Evolutionary conservation across 2,888 invertebrate species (phyloP), one percentile per base, ranked within the genome.

Genomic region (Agrochola macilenta): DNA sequence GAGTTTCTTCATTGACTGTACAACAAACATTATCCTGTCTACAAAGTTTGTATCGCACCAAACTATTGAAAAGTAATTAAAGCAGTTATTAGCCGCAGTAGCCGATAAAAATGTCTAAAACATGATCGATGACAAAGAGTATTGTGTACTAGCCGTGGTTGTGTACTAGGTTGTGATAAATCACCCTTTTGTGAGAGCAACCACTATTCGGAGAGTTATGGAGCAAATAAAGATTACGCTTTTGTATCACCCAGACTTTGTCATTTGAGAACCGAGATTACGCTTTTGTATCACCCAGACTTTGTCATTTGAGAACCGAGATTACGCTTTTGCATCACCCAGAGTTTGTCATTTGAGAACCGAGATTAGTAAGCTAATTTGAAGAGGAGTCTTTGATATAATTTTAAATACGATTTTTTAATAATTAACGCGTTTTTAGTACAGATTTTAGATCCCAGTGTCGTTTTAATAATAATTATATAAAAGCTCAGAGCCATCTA

Each of bases 111-210:
- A 49, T 61, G 54, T 75, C 74, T 2, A 9, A 39, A 63, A 46
- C 26, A 66, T 76, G 72, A 83, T 85, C 52, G 73, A 83, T 85
- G 76, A 46, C 63, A n/a, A 5, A 66, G 8, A 60, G 5, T 71
- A 73, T 70, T 84, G 66, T 81, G 23, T 74, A 20, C 65, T 39
- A 26, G 20, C 49, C 7, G 64, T 30, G 26, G 57, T 46, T 39
- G 26, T 60, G 63, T 30, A 46, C 39, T 9, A 66, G 46, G 5
- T 30, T 17, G 64, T n/a, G 49, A 85, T 83, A 85, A 74, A 77
- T 85, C 74, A 69, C 30, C 52, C 65, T 72, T 70, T 77, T 82
- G 77, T 83, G n/a, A 8, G 23, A 65, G 26, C 52, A 58, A 69
- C 43, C 54, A n/a, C 14, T 35, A 26, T 49, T 17, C 5, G 39